These are phyloP conservation scores for Coccyzus lansbergi DNA, from an alignment of 2,797 vertebrate genomes.

Conservation along the genomic window DNA sequence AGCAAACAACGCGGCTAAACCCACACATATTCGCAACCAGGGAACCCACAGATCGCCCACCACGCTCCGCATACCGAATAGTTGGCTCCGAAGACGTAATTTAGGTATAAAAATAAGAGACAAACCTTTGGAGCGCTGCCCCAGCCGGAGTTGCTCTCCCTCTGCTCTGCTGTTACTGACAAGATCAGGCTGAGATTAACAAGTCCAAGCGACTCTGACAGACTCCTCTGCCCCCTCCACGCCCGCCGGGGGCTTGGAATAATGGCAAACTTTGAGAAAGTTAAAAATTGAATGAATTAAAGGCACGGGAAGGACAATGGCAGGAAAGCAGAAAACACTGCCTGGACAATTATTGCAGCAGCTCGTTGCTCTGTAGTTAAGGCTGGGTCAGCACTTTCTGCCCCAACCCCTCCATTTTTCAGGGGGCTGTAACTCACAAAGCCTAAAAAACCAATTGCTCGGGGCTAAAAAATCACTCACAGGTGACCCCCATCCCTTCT, in stretches of 20 bases:
- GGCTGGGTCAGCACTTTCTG: constrained; percentile 68
- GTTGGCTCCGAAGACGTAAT: neutral
- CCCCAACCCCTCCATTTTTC: neutral
- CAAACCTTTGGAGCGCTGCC: constrained; percentile 74
- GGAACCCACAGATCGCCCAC: neutral
- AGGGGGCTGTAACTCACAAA: neutral
- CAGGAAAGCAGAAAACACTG: constrained; percentile 49
- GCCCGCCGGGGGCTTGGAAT: constrained; percentile 24
- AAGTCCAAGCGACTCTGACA: constrained; percentile 67
- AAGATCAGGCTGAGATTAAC: constrained; percentile 74
- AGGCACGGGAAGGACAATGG: constrained; percentile 23
- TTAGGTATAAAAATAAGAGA: neutral
- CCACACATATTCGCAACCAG: neutral
- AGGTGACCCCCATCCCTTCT: neutral
- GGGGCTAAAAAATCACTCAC: neutral
- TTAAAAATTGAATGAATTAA: constrained; percentile 17
- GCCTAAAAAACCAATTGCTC: neutral
- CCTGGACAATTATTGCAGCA: constrained; percentile 49
- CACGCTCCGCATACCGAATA: neutral
- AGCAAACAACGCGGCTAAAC: neutral
- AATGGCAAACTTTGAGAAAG: constrained; percentile 61
- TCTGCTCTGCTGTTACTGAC: constrained; percentile 62
- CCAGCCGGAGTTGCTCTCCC: constrained; percentile 69
- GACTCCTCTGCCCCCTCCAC: constrained; percentile 23
- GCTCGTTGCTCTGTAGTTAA: constrained; percentile 37